Evolutionary conservation across 2,113 vertebrate genomes (phyloP), one percentile per base, ranked within the genome.

Genomic region (Sylvia atricapilla): DNA sequence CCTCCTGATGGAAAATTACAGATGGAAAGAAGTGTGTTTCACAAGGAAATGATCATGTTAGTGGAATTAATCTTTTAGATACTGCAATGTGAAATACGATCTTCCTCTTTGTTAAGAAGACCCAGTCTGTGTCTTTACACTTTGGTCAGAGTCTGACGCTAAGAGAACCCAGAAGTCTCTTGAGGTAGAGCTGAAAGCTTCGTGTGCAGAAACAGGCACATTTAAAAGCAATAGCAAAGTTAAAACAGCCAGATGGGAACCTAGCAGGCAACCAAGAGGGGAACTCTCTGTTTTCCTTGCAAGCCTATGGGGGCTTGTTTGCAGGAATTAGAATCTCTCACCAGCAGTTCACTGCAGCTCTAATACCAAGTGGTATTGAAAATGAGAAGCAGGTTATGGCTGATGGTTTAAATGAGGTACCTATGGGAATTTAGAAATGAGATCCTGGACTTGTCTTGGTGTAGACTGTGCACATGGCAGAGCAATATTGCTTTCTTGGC

Each of bases 321-420:
- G 95, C 93, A 94, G 96, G 96, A 96, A 97, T 97, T 96, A 97
- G 95, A 95, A 95, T 96, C 95, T 96, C 96, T 97, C 95, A 95
- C 95, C 92, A 96, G 95, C 93, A 92, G 94, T 96, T 96, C 88
- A 60, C 88, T 96, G 90, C 86, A 93, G 88, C 94, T 92, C 95
- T 96, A 96, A 96, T 97, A 96, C 95, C 95, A 91, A 96, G 93
- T 76, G 90, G 92, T 96, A 89, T 82, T 93, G 96, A 95, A 97
- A 97, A 96, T 94, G 90, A 97, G 96, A 96, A 94, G 88, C 86
- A 92, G 94, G 96, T 97, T 97, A 96, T 91, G 94, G 95, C 92
- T 96, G 95, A 94, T 96, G 88, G 90, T 93, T 96, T 96, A 96
- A 96, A 97, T 96, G 95, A 95, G 92, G 95, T 60, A 96, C 96